Conservation (phyloP, 1,140 invertebrate genomes). For the Drosophila suzukii region DNA sequence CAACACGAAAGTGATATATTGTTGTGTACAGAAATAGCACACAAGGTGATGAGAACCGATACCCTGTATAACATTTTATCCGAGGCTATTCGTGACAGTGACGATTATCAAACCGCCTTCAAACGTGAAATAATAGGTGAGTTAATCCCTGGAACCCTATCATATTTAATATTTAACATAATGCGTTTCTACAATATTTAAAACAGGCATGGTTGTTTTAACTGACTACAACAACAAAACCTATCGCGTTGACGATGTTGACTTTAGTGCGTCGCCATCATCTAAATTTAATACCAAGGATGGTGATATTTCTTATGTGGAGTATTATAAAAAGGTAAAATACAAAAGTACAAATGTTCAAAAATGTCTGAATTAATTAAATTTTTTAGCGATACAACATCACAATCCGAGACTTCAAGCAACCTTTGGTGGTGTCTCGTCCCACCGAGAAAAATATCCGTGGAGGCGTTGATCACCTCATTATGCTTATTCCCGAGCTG, state of each 20-base stretch:
- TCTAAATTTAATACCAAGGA: slow-evolving; percentile 87
- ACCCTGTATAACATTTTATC: slow-evolving; percentile 86
- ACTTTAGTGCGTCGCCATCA: slow-evolving; percentile 86
- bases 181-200: not conserved
- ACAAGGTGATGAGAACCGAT: slow-evolving; percentile 88
- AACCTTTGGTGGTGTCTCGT: slow-evolving; percentile 88
- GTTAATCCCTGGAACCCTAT: not conserved
- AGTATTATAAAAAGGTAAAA: slow-evolving; percentile 90
- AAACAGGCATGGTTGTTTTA: slow-evolving; percentile 87
- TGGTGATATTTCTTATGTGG: slow-evolving; percentile 87
- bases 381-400: slow-evolving; percentile 86
- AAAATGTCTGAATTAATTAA: not conserved
- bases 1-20: slow-evolving; percentile 90
- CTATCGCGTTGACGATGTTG: slow-evolving; percentile 95
- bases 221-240: slow-evolving; percentile 97
- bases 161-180: not conserved
- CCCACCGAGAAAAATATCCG: slow-evolving; percentile 87
- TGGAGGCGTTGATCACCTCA: slow-evolving; percentile 85
- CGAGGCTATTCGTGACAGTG: slow-evolving; percentile 84
- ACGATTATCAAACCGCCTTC: slow-evolving; percentile 86
- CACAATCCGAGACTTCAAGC: slow-evolving; percentile 85
- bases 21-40: slow-evolving; percentile 90
- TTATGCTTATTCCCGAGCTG: slow-evolving; percentile 91
- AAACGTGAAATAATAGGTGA: slow-evolving; percentile 87
- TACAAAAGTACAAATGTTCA: not conserved